Conservation (phyloP, 2,888 invertebrate species). For the Hesperia comma region DNA sequence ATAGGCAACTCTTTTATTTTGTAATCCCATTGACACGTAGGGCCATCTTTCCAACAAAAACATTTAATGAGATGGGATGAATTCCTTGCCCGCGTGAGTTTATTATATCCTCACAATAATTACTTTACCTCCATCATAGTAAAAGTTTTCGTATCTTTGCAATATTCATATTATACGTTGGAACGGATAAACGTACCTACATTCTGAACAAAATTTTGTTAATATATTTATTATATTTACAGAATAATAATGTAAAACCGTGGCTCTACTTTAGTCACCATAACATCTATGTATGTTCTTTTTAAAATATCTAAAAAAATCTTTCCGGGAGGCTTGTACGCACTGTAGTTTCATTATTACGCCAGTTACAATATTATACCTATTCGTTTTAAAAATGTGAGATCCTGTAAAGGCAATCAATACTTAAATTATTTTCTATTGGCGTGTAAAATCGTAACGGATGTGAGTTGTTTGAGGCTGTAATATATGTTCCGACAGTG, state of each 20-base stretch:
- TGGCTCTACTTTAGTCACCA: too few relatives aligned
- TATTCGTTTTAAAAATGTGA: slow-evolving; percentile 31
- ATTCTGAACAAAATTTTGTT: too few relatives aligned
- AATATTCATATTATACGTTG: slow-evolving; percentile 11
- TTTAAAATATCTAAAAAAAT: too few relatives aligned
- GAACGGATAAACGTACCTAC: not conserved
- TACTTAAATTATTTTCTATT: slow-evolving; percentile 76
- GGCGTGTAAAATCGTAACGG: slow-evolving; percentile 70
- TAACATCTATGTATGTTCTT: too few relatives aligned
- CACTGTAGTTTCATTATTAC: too few relatives aligned
- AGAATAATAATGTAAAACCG: too few relatives aligned
- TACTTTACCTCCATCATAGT: slow-evolving; percentile 32
- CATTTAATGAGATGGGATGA: slow-evolving; percentile 32
- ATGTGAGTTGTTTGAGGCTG: slow-evolving; percentile 78
- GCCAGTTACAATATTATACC: too few relatives aligned
- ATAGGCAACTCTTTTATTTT: slow-evolving; percentile 18
- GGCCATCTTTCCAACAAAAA: slow-evolving; percentile 27
- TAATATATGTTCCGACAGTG: slow-evolving; percentile 72
- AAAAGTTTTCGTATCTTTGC: slow-evolving; percentile 5
- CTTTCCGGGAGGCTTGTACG: too few relatives aligned
- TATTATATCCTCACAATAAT: slow-evolving; percentile 32
- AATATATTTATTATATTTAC: too few relatives aligned
- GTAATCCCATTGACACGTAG: slow-evolving; percentile 30
- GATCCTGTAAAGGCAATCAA: slow-evolving; percentile 71
- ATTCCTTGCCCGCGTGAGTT: slow-evolving; percentile 28